Conservation (phyloP, 2,888 invertebrate genomes). For the Allophyes oxyacanthae region DNA sequence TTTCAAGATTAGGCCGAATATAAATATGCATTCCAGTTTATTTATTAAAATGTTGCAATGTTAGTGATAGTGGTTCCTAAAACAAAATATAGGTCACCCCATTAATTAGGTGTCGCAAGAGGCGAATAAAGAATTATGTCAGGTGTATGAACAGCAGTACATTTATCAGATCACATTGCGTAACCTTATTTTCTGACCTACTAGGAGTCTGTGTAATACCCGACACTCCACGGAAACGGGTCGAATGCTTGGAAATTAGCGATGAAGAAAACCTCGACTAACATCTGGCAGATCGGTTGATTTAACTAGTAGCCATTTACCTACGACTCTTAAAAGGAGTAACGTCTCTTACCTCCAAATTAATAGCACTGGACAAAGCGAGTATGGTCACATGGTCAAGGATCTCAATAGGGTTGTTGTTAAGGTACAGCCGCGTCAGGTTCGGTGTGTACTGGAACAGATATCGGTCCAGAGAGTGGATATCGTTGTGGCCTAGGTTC, state of each 20-base stretch:
- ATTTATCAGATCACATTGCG: constrained; percentile 36
- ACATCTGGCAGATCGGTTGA: too few relatives aligned
- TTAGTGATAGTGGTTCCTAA: constrained; percentile 43
- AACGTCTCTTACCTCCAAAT: constrained; percentile 84
- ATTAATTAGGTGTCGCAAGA: constrained; percentile 34
- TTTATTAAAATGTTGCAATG: constrained; percentile 21
- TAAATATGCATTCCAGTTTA: constrained; percentile 18
- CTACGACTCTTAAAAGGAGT: background rate
- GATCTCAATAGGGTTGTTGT: constrained; percentile 90
- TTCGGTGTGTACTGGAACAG: constrained; percentile 91
- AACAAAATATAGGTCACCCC: constrained; percentile 41
- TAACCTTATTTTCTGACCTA: constrained; percentile 15
- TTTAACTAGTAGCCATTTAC: too few relatives aligned
- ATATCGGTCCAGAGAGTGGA: constrained; percentile 90
- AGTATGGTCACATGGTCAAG: constrained; percentile 90
- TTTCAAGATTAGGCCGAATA: background rate
- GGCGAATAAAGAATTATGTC: constrained; percentile 32
- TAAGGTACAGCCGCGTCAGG: constrained; percentile 89
- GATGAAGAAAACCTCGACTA: background rate
- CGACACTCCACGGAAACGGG: too few relatives aligned
- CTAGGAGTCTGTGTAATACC: too few relatives aligned
- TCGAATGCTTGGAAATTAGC: too few relatives aligned
- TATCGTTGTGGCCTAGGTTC: constrained; percentile 90
- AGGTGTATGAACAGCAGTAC: constrained; percentile 27
- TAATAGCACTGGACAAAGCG: constrained; percentile 87